Percentiles rank a stretch among this genome's conserved stretches.
Evolutionary conservation across 2,797 vertebrate genomes (phyloP).

Genomic region (Antrozous pallidus): DNA sequence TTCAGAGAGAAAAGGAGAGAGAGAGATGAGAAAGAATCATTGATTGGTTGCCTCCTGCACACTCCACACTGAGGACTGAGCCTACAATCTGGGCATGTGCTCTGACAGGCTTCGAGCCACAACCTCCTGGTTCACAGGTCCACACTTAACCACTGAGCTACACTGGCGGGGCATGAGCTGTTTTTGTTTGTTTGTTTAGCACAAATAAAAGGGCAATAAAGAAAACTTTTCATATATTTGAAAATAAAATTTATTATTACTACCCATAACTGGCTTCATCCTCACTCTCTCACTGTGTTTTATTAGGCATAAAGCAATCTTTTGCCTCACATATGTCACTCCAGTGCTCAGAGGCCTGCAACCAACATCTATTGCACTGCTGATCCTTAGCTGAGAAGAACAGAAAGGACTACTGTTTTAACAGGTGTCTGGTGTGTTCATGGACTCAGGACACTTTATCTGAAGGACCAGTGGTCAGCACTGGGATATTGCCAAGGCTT

Average conservation of each 20-base stretch:
- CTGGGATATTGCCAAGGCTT: neutral
- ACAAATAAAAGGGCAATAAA: neutral
- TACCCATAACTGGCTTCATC: neutral
- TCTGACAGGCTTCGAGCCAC: too few relatives aligned
- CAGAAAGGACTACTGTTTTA: neutral
- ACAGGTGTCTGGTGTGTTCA: neutral
- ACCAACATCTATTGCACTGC: rapidly evolving
- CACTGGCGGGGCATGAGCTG: too few relatives aligned
- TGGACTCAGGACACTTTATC: neutral
- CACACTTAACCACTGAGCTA: too few relatives aligned
- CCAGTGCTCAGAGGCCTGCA: too few relatives aligned
- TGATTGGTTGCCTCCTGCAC: too few relatives aligned
- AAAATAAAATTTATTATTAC: neutral
- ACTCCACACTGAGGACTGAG: too few relatives aligned
- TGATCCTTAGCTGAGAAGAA: neutral
- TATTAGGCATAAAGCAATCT: neutral
- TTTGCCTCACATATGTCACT: neutral
- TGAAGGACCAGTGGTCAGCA: neutral
- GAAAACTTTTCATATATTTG: neutral
- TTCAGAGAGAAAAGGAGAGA: too few relatives aligned
- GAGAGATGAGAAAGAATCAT: too few relatives aligned
- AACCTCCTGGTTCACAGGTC: too few relatives aligned
- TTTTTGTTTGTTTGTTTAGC: neutral
- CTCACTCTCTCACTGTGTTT: neutral
- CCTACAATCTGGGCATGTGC: too few relatives aligned